These are phyloP conservation scores for Podabrus alpinus DNA, from an alignment of 2,888 invertebrate genomes.

Conservation along the genomic window DNA sequence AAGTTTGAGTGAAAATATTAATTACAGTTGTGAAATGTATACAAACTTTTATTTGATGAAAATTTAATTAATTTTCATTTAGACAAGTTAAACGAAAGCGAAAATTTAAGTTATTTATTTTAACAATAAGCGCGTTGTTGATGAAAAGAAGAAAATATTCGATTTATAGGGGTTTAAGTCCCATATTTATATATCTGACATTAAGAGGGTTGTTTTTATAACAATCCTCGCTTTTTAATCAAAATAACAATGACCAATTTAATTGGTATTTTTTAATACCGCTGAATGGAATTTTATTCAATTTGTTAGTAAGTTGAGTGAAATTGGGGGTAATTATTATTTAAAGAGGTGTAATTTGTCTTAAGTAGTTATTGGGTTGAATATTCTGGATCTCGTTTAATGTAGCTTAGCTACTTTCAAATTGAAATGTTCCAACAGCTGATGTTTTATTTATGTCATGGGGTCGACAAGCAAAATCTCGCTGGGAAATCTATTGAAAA, in stretches of 20 bases:
- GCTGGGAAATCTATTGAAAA: constrained; percentile 28
- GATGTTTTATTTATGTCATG: constrained; percentile 32
- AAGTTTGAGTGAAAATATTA: not conserved
- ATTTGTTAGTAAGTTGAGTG: not conserved
- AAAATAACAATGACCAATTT: not conserved
- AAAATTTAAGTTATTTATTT: constrained; percentile 4
- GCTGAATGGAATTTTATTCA: not conserved
- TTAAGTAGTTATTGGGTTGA: constrained; percentile 19
- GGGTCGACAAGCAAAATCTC: constrained; percentile 28
- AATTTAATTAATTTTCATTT: constrained; percentile 4
- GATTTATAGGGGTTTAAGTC: not conserved
- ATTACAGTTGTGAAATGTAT: constrained; percentile 2
- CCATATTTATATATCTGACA: not conserved
- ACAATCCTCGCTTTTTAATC: not conserved
- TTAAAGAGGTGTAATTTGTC: not conserved
- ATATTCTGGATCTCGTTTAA: constrained; percentile 23
- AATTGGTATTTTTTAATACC: not conserved
- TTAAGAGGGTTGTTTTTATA: not conserved
- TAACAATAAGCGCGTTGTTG: not conserved
- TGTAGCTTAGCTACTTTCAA: constrained; percentile 23
- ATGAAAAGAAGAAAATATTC: not conserved
- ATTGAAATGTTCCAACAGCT: constrained; percentile 31
- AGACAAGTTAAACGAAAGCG: not conserved
- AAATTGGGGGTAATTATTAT: not conserved
- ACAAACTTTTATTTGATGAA: not conserved